phyloP scores from a whole-genome alignment of 2,888 invertebrate genomes.

The Agriopis marginaria region DNA sequence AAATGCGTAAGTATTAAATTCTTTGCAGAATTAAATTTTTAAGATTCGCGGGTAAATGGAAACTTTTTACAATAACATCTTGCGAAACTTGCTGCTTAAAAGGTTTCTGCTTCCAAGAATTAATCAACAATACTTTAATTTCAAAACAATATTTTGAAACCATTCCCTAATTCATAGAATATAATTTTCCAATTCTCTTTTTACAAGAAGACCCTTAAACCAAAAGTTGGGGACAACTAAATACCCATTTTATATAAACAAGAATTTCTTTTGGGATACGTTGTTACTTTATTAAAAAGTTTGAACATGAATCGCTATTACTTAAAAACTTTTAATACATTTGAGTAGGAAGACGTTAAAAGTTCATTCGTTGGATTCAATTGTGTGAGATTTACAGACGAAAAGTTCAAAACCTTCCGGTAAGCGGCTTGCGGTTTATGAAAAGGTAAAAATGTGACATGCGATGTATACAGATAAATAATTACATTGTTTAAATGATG shows the following conservation, averaged over 20 bases:
- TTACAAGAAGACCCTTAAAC: constrained; percentile 32
- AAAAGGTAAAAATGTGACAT: neutral
- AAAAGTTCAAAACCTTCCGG: neutral
- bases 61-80: constrained; percentile 8
- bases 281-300: constrained; percentile 71
- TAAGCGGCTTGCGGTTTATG: neutral
- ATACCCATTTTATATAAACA: constrained; percentile 53
- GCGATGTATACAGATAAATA: neutral
- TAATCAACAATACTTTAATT: constrained; percentile 19
- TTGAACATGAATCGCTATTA: constrained; percentile 69
- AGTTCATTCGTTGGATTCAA: constrained; percentile 47
- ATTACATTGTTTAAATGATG: neutral
- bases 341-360: constrained; percentile 58
- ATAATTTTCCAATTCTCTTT: constrained; percentile 35
- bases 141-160: constrained; percentile 36
- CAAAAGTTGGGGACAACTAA: constrained; percentile 44
- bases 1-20: neutral
- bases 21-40: neutral
- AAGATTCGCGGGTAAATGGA: neutral
- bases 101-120: constrained; percentile 29
- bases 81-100: constrained; percentile 13
- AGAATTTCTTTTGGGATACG: constrained; percentile 54
- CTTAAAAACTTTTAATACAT: constrained; percentile 67
- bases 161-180: constrained; percentile 36
- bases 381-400: constrained; percentile 10